phyloP scores from a whole-genome alignment of 2,113 vertebrate species.

The Callocephalon fimbriatum region DNA sequence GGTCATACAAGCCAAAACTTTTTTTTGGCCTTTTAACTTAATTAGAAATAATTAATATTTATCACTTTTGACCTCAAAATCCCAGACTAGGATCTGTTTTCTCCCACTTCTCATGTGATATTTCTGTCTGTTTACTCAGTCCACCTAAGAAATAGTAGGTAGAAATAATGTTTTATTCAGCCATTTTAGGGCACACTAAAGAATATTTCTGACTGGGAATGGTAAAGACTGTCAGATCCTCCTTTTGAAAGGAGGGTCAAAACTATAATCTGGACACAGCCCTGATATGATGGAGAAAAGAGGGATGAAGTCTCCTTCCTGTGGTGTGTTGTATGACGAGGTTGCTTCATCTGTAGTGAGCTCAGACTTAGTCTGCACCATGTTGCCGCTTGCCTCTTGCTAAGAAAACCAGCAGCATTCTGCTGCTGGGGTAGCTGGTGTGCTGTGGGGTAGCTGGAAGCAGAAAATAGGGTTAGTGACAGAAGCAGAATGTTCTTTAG shows the following conservation, averaged over 20 bases:
- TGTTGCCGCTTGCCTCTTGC: not conserved
- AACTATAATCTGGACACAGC: not conserved
- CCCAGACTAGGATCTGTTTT: not conserved
- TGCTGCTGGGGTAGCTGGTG: not conserved
- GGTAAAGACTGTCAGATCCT: not conserved
- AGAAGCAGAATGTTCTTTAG: not conserved
- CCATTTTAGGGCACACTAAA: conserved; percentile 1
- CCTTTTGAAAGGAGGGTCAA: not conserved
- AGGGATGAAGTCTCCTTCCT: not conserved
- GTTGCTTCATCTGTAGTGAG: not conserved
- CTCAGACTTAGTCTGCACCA: not conserved
- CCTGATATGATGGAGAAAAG: not conserved
- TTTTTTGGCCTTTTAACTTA: not conserved
- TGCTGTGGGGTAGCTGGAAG: not conserved
- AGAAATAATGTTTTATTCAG: conserved; percentile 49
- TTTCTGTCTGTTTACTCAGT: conserved; percentile 15
- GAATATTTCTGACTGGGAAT: not conserved
- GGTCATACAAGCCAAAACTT: not conserved
- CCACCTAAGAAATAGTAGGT: conserved; percentile 26
- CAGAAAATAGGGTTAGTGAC: not conserved
- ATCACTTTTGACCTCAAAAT: conserved; percentile 27
- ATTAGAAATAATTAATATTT: conserved; percentile 56
- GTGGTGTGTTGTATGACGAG: not conserved
- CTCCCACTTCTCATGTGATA: not conserved
- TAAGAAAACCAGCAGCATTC: not conserved